Conservation (phyloP, 2,113 vertebrate genomes). For the Bufo gargarizans region DNA sequence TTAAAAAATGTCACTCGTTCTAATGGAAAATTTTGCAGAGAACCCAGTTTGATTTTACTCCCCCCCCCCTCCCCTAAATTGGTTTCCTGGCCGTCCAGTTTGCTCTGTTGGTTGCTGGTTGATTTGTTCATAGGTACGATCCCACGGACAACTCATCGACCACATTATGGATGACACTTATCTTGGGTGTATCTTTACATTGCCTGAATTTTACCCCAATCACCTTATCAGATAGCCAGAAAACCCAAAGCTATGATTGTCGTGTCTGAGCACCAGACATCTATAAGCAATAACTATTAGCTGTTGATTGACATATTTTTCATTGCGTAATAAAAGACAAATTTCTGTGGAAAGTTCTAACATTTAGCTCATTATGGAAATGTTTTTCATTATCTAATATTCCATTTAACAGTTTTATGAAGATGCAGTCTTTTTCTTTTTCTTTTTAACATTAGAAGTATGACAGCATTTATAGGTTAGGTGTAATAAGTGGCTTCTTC, state of each 20-base stretch:
- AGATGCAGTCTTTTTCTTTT: not conserved
- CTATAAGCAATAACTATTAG: not conserved
- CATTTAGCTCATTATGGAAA: not conserved
- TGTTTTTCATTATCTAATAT: not conserved
- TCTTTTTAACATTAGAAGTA: conserved; percentile 24
- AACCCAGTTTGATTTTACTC: too few species aligned
- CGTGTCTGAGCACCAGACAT: not conserved
- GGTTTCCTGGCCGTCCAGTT: too few species aligned
- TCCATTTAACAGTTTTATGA: not conserved
- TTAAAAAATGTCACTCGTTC: too few species aligned
- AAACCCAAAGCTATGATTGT: not conserved
- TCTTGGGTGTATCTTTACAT: too few species aligned
- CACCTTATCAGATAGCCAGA: not conserved
- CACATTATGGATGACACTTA: too few species aligned
- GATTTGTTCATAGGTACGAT: too few species aligned
- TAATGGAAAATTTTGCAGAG: too few species aligned
- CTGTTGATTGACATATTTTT: not conserved
- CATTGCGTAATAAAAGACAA: not conserved
- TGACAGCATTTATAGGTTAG: conserved; percentile 23
- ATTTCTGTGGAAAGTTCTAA: not conserved
- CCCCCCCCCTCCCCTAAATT: too few species aligned
- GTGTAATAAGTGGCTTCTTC: conserved; percentile 18
- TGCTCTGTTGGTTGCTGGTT: too few species aligned
- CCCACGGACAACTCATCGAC: too few species aligned
- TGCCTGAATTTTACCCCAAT: not conserved